Conservation (phyloP, 1,140 invertebrate species). For the Caenorhabditis latens region DNA sequence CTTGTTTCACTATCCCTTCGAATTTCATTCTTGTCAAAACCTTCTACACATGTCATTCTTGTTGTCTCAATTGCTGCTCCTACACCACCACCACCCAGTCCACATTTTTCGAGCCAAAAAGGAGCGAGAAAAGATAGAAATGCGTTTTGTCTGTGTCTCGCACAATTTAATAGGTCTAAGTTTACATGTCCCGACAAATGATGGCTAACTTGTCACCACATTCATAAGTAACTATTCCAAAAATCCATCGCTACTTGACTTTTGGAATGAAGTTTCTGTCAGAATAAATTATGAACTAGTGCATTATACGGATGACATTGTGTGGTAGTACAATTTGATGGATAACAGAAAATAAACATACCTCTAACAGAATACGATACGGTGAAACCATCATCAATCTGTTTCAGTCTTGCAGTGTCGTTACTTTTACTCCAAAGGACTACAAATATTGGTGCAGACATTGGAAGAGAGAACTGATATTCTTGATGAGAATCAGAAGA, state of each 20-base stretch:
- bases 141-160: constrained; percentile 17
- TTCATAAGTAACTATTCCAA: constrained; percentile 29
- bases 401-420: background rate
- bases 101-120: constrained; percentile 52
- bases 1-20: constrained; percentile 9
- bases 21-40: constrained; percentile 56
- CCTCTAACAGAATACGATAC: constrained; percentile 51
- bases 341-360: background rate
- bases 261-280: constrained; percentile 14
- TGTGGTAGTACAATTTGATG: background rate
- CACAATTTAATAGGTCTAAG: constrained; percentile 33
- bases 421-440: constrained; percentile 62
- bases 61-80: constrained; percentile 45
- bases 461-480: constrained; percentile 55
- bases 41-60: constrained; percentile 55
- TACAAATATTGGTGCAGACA: constrained; percentile 56
- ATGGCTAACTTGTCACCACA: constrained; percentile 37
- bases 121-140: constrained; percentile 6
- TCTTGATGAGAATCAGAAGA: constrained; percentile 54
- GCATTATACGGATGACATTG: background rate
- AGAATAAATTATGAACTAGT: background rate
- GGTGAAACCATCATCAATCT: constrained; percentile 55
- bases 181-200: background rate
- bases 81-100: background rate
- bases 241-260: background rate